Percentiles rank a stretch among this genome's conserved stretches.
These are phyloP conservation scores for Pipistrellus pygmaeus DNA, from an alignment of 2,797 vertebrate species.

Conservation along the genomic window DNA sequence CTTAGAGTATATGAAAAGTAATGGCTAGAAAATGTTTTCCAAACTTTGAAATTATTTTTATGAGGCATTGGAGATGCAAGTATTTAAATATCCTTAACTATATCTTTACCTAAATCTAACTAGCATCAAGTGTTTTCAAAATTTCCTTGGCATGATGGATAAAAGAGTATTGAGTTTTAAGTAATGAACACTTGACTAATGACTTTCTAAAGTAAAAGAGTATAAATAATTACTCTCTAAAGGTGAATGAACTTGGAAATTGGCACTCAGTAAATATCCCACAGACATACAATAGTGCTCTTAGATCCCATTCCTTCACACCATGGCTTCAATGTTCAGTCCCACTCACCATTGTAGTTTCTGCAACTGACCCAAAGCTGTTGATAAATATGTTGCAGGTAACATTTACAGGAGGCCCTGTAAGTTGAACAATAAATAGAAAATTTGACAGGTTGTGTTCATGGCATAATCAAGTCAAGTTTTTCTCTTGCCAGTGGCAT, in stretches of 20 bases:
- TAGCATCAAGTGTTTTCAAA: slow-evolving; percentile 36
- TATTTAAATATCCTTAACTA: slow-evolving; percentile 27
- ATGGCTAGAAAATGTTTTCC: not conserved
- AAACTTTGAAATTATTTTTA: slow-evolving; percentile 40
- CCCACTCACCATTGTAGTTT: slow-evolving; percentile 99
- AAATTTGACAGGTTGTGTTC: slow-evolving; percentile 93
- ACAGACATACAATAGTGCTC: slow-evolving; percentile 3
- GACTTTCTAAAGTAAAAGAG: slow-evolving; percentile 27
- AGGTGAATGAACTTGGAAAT: slow-evolving; percentile 36
- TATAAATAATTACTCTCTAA: slow-evolving; percentile 30
- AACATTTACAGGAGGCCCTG: slow-evolving; percentile 99
- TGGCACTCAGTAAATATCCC: slow-evolving; percentile 58
- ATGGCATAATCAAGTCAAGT: slow-evolving; percentile 88
- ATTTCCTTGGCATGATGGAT: slow-evolving; percentile 8
- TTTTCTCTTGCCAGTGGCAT: slow-evolving; percentile 87
- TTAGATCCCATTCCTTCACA: slow-evolving; percentile 87
- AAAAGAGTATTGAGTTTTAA: slow-evolving; percentile 39
- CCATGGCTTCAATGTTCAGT: slow-evolving; percentile 91
- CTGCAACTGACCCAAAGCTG: slow-evolving; percentile 99
- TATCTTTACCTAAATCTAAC: slow-evolving; percentile 12
- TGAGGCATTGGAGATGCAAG: slow-evolving; percentile 29
- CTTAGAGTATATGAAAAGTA: slow-evolving; percentile 23
- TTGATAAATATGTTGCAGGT: slow-evolving; percentile 99
- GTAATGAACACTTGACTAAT: not conserved
- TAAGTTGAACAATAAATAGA: slow-evolving; percentile 96